phyloP scores from a whole-genome alignment of 2,113 vertebrate species.

The Thamnaconus septentrionalis region DNA sequence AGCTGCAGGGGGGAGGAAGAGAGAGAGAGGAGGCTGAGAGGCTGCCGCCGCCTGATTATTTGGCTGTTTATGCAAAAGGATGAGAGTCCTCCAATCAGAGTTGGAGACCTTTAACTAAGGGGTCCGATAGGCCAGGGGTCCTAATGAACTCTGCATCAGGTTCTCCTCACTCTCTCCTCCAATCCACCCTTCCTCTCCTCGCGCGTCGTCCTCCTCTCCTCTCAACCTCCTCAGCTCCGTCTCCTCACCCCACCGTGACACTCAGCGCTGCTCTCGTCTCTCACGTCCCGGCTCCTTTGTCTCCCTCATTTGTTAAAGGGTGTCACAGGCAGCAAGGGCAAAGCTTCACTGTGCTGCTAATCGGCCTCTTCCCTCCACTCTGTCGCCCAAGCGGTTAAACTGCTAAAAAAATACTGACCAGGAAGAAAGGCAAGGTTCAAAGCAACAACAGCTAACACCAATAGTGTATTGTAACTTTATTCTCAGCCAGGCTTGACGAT shows the following conservation, averaged over 20 bases:
- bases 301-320: conserved; percentile 52
- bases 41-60: conserved; percentile 64
- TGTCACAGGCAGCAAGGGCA: conserved; percentile 59
- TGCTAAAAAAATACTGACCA: not conserved
- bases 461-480: too few species aligned
- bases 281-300: conserved; percentile 35
- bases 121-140: conserved; percentile 55
- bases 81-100: conserved; percentile 74
- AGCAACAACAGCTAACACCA: conserved; percentile 19
- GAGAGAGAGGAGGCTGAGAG: conserved; percentile 31
- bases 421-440: conserved; percentile 8
- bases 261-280: conserved; percentile 45
- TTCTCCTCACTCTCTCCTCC: conserved; percentile 45
- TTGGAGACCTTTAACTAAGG: conserved; percentile 57
- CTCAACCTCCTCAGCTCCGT: conserved; percentile 42
- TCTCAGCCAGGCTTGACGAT: too few species aligned
- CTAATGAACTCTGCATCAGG: conserved; percentile 53
- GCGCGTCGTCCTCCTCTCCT: conserved; percentile 44
- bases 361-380: conserved; percentile 19
- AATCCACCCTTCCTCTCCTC: conserved; percentile 45
- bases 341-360: conserved; percentile 31
- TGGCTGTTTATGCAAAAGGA: conserved; percentile 67
- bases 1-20: conserved; percentile 34
- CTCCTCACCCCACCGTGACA: conserved; percentile 31
- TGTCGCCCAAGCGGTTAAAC: conserved; percentile 3